A percentile compares a stretch with the other conserved stretches of the same genome.
These are phyloP conservation scores for Hippocampus zosterae DNA, from an alignment of 2,113 vertebrate genomes.

Conservation along the genomic window DNA sequence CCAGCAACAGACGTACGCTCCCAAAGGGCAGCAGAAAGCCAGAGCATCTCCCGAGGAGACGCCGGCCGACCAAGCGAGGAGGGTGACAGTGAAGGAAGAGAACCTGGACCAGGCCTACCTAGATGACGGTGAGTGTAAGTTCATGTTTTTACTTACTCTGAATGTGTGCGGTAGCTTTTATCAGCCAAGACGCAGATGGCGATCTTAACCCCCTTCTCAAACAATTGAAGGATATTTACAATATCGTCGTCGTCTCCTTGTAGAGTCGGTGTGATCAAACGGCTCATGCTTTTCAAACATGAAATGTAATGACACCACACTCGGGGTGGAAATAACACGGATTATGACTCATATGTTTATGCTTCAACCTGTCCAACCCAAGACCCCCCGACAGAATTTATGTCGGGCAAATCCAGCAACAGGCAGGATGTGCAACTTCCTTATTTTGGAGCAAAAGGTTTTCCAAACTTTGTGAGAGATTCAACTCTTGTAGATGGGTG, in stretches of 20 bases:
- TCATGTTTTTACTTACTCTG: constrained; percentile 34
- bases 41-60: constrained; percentile 54
- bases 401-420: constrained; percentile 41
- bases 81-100: constrained; percentile 94
- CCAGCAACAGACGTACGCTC: constrained; percentile 81
- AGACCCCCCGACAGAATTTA: constrained; percentile 53
- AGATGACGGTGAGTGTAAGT: constrained; percentile 89
- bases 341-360: constrained; percentile 63
- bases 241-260: constrained; percentile 24
- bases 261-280: constrained; percentile 8
- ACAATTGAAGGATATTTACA: constrained; percentile 69
- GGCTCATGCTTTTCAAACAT: constrained; percentile 46
- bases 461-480: constrained; percentile 6
- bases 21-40: constrained; percentile 60
- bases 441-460: constrained; percentile 29
- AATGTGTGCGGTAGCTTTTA: background rate
- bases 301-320: constrained; percentile 50
- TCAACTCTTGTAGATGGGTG: background rate
- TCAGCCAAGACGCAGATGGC: background rate
- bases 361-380: constrained; percentile 51
- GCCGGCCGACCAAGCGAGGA: constrained; percentile 59
- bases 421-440: constrained; percentile 18
- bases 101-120: constrained; percentile 96
- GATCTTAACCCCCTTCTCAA: constrained; percentile 1
- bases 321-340: constrained; percentile 62